These are phyloP conservation scores for Microctenopoma steveboyesi DNA, from an alignment of 2,797 vertebrate genomes.

Conservation along the genomic window DNA sequence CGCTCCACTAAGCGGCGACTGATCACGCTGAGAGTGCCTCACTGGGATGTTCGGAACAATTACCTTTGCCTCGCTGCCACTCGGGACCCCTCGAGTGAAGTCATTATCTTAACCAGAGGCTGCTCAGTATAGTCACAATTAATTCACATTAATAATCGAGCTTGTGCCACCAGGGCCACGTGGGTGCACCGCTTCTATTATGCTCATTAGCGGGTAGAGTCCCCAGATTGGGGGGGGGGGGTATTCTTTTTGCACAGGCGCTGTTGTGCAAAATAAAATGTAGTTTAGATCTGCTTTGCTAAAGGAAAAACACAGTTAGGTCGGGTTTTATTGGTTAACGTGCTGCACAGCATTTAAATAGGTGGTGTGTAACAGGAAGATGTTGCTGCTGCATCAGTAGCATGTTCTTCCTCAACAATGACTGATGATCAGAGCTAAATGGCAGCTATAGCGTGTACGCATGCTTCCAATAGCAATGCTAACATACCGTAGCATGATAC, in stretches of 20 bases:
- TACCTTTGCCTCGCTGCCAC: constrained; percentile 73
- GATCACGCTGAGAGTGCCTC: constrained; percentile 71
- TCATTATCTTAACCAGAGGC: constrained; percentile 77
- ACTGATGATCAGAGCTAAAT: too few species aligned
- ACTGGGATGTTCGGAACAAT: constrained; percentile 80
- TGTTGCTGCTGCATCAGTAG: too few species aligned
- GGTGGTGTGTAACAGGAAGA: too few species aligned
- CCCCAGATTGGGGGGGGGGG: not conserved
- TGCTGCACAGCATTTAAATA: not conserved
- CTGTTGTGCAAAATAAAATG: constrained; percentile 1
- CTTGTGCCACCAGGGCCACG: constrained; percentile 38
- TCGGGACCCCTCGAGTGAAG: constrained; percentile 77
- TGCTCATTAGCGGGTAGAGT: constrained; percentile 41
- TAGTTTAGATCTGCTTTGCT: not conserved
- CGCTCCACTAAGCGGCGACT: constrained; percentile 22
- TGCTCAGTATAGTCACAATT: constrained; percentile 70
- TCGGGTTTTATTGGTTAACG: not conserved
- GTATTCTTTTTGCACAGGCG: not conserved
- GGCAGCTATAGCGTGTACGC: too few species aligned
- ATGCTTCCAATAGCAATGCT: too few species aligned
- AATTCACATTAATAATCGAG: constrained; percentile 66
- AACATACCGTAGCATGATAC: too few species aligned
- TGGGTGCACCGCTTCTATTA: constrained; percentile 55
- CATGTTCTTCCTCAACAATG: too few species aligned
- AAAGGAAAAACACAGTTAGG: constrained; percentile 4